Evolutionary conservation across 2,888 invertebrate genomes (phyloP), one percentile per base, ranked within the genome.

Genomic region (Volucella inanis): DNA sequence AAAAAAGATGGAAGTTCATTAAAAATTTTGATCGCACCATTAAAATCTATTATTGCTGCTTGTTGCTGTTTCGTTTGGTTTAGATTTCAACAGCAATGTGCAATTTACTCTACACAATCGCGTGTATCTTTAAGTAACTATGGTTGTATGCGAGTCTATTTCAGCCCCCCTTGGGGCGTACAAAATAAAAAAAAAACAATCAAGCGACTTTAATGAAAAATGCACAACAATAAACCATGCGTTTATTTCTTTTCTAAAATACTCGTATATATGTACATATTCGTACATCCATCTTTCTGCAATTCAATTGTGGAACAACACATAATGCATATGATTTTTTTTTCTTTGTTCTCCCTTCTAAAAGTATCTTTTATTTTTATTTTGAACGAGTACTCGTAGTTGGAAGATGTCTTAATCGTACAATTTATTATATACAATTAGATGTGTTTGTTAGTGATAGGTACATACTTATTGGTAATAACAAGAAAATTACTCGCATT

Each of bases 11-110:
- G 85, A 85, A 81, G 85, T 85, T 85, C 85, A 85, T 85, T 85
- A 85, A 85, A 85, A 85, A 85, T 85, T 85, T 85, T 85, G 85
- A 85, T 85, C 85, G 85, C 85, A 85, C 85, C 85, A 85, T 85
- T 85, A 85, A 85, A 85, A 85, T 85, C 85, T 85, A 85, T 85
- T 85, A 85, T 81, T 85, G 85, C 85, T 76, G 84, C 65, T 82
- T 84, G 72, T 79, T 72, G 71, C 74, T 75, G 61, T 80, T 74
- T 61, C 54, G 67, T 74, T 81, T 39, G 81, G 81, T 81, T 77
- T 57, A 80, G 79, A 84, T 84, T 84, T 84, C 84, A 84, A 84
- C 84, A 84, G 84, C 79, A 75, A 71, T 76, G 75, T 84, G 79
- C 75, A 84, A 84, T 84, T 80, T 71, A 76, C 61, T 71, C 70